A percentile compares a stretch with the other conserved stretches of the same genome.
Conservation (phyloP, 2,113 vertebrate species). For the Apteryx owenii region DNA sequence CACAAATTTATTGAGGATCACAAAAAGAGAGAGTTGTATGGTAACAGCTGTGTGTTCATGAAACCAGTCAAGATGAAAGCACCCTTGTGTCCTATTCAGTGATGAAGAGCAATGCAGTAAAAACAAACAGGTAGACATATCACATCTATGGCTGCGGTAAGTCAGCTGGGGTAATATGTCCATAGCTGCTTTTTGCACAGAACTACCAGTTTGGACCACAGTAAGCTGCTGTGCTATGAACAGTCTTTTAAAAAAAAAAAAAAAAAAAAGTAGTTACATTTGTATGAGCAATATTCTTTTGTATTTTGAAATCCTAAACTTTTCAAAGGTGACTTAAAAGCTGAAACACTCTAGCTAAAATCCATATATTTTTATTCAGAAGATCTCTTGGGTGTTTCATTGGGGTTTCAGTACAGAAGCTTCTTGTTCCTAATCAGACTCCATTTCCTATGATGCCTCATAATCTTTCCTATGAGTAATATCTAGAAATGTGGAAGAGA, state of each 20-base stretch:
- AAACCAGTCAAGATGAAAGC: neutral
- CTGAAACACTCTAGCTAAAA: neutral
- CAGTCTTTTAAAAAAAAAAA: neutral
- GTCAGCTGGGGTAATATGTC: neutral
- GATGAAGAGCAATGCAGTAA: neutral
- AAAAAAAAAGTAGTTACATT: neutral
- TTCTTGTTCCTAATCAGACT: neutral
- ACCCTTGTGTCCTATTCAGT: neutral
- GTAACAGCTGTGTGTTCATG: fast-evolving
- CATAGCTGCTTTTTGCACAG: neutral
- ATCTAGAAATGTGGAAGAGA: neutral
- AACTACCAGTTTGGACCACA: neutral
- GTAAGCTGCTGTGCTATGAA: neutral
- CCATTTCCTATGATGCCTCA: neutral
- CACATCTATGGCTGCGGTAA: neutral
- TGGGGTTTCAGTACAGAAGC: neutral
- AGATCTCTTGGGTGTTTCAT: neutral
- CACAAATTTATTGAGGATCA: neutral
- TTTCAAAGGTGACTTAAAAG: neutral
- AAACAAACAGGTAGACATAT: neutral
- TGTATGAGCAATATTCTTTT: neutral
- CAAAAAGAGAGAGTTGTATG: neutral
- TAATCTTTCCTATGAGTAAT: neutral
- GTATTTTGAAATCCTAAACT: neutral
- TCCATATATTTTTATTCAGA: neutral